phyloP scores from a whole-genome alignment of 2,888 invertebrate genomes.

The Clostera curtula region DNA sequence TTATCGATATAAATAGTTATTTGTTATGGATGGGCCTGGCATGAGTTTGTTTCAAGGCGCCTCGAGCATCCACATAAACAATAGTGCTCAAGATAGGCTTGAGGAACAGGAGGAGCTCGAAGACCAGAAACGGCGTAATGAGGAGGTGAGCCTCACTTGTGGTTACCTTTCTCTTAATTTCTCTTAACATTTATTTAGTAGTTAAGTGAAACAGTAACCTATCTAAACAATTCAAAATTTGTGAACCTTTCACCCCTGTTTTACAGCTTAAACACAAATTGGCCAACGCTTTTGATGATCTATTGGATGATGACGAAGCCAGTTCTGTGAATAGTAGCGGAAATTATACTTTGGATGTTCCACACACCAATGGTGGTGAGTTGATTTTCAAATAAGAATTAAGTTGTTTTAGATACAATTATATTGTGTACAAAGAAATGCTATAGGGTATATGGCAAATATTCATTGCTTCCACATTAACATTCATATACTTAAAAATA shows the following conservation, averaged over 20 bases:
- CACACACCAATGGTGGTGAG: constrained; percentile 48
- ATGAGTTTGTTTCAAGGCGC: constrained; percentile 82
- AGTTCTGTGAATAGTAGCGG: constrained; percentile 76
- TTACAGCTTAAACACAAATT: constrained; percentile 78
- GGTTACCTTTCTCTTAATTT: background rate
- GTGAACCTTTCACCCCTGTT: constrained; percentile 1
- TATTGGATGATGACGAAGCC: constrained; percentile 79
- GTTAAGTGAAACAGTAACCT: too few species aligned
- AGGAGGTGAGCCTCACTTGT: constrained; percentile 70
- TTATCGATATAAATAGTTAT: too few species aligned
- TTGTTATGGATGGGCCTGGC: constrained; percentile 79
- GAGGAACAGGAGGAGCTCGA: constrained; percentile 81
- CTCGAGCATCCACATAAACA: constrained; percentile 78
- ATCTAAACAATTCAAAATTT: too few species aligned
- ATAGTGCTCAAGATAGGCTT: constrained; percentile 76
- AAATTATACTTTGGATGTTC: constrained; percentile 54
- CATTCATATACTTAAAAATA: too few species aligned
- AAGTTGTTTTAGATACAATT: too few species aligned
- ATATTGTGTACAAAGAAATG: too few species aligned
- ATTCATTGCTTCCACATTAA: too few species aligned
- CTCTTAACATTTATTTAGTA: constrained; percentile 1
- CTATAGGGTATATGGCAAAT: too few species aligned
- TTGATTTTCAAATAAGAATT: too few species aligned
- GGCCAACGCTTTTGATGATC: constrained; percentile 80
- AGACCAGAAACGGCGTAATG: constrained; percentile 78